Conservation (phyloP, 2,797 vertebrate genomes). For the Halcyon leucocephala region DNA sequence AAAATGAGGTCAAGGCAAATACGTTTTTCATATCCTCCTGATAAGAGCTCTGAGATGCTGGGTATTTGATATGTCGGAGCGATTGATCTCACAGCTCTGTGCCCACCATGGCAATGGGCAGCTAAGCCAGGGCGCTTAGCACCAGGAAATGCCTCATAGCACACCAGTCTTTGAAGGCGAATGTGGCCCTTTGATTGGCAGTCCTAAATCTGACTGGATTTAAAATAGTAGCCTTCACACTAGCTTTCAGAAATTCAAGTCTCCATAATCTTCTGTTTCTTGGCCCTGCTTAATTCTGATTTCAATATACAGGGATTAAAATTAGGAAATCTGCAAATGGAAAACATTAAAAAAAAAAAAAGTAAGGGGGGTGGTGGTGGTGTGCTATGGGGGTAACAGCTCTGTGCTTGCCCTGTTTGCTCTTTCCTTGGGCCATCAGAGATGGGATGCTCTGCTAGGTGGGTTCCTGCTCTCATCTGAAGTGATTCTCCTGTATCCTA, state of each 20-base stretch:
- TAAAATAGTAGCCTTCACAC: neutral
- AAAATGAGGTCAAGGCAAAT: neutral
- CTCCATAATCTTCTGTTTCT: neutral
- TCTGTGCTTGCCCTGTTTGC: neutral
- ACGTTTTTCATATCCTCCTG: neutral
- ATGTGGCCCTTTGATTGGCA: slow-evolving; percentile 37
- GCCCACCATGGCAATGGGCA: fast-evolving
- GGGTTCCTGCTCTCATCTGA: neutral
- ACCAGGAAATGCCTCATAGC: slow-evolving; percentile 14
- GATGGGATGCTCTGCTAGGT: neutral
- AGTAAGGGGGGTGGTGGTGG: too few species aligned
- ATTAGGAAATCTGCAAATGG: neutral
- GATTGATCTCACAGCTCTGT: neutral
- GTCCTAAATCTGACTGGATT: slow-evolving; percentile 3
- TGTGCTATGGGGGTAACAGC: neutral
- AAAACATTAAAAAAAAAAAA: neutral
- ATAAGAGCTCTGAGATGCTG: neutral
- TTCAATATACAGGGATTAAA: neutral
- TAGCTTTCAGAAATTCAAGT: neutral
- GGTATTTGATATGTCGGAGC: neutral
- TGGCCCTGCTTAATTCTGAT: neutral
- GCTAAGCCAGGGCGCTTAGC: neutral
- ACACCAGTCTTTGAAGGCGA: slow-evolving; percentile 13
- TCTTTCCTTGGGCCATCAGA: neutral
- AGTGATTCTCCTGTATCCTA: neutral